These are phyloP conservation scores for Aphidius ervi DNA, from an alignment of 1,140 invertebrate species.

Conservation along the genomic window DNA sequence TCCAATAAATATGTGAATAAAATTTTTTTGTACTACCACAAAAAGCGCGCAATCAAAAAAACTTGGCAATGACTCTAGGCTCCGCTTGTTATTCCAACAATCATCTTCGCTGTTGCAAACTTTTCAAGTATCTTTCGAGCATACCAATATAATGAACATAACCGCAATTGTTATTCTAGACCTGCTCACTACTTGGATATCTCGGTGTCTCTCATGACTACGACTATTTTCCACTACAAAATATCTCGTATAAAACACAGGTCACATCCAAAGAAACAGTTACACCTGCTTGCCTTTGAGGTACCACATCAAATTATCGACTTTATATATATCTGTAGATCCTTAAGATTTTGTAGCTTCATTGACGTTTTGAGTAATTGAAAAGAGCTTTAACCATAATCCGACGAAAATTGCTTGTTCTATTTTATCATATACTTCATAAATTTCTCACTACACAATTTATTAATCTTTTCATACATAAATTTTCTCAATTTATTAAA, in stretches of 20 bases:
- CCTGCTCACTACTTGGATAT: not conserved
- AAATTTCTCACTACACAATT: no score
- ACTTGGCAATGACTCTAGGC: constrained; percentile 18
- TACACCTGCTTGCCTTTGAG: constrained; percentile 15
- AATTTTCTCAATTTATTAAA: no score
- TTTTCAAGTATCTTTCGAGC: constrained; percentile 16
- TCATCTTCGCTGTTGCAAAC: constrained; percentile 15
- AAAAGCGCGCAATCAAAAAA: constrained; percentile 7
- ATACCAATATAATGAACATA: constrained; percentile 18
- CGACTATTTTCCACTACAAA: not conserved
- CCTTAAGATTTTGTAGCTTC: constrained; percentile 8
- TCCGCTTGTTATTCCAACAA: constrained; percentile 11
- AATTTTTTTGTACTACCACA: no score
- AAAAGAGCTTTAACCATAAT: constrained; percentile 19
- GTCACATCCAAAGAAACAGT: constrained; percentile 20
- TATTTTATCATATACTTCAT: no score
- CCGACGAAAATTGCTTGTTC: not conserved
- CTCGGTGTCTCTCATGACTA: not conserved
- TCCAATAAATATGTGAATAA: no score
- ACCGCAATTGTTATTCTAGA: constrained; percentile 12
- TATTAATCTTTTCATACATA: no score
- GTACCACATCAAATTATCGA: constrained; percentile 16
- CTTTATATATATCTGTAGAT: no score
- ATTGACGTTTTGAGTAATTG: constrained; percentile 19
- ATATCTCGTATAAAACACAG: constrained; percentile 12